Conservation (phyloP, 2,797 vertebrate species). For the Coracias cyanogaster region DNA sequence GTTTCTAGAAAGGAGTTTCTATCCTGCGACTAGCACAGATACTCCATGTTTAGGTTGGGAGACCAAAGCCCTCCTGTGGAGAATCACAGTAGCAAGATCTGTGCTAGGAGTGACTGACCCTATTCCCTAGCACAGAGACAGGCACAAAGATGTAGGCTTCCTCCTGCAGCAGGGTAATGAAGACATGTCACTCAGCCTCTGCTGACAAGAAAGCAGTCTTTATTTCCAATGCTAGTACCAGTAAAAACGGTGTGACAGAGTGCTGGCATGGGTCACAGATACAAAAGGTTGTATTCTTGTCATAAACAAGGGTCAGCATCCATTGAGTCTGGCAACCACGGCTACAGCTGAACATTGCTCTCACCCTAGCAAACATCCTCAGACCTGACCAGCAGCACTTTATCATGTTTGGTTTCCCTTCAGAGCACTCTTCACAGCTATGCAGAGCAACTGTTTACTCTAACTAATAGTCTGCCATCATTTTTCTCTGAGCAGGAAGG, state of each 20-base stretch:
- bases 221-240: neutral
- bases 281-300: neutral
- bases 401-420: neutral
- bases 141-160: neutral
- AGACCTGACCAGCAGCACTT: rapidly evolving
- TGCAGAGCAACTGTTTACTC: neutral
- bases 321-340: neutral
- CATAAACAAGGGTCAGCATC: neutral
- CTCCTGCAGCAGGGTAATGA: neutral
- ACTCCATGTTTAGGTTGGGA: rapidly evolving
- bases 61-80: neutral
- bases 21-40: neutral
- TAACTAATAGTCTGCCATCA: neutral
- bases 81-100: neutral
- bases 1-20: neutral
- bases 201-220: neutral
- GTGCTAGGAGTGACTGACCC: neutral
- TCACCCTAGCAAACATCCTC: neutral
- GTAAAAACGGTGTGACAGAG: neutral
- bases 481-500: neutral
- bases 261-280: neutral
- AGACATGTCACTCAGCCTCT: neutral
- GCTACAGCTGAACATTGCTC: neutral
- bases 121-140: rapidly evolving
- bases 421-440: neutral